Base-by-base conservation (phyloP, 2,797 vertebrate genomes). In the Myotis vivesi region DNA sequence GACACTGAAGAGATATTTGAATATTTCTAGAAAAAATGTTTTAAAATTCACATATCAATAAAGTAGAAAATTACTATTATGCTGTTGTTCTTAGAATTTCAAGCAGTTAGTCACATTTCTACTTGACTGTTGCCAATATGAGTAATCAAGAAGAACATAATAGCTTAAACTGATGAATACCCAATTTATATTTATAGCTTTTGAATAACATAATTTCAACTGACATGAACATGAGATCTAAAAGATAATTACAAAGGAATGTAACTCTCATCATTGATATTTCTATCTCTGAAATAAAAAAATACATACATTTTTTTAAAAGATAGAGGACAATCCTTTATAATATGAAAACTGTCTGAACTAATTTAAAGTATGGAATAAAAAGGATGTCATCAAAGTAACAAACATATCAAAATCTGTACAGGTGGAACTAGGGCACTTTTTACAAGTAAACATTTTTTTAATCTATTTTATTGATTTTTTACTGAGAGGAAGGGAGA, bases 61-160 rank as follows among this genome's bases (percentile, higher is more conserved):
- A 83, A 93, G 86, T 3, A 93, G 46, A 89, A 94, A 85, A 95
- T 69, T 76, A 30, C 17, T 94, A 5, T 25, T 85, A 69, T 38
- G 25, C 11, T 87, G 2, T 79, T 93, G 38, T 80, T 68, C 16
- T 90, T 53, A 92, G 53, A 93, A 96, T 93, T 93, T 90, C 77
- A 97, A 95, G 46, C 75, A 94, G 3, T 68, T 6, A 57, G 64
- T 71, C 59, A 87, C 57, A 7, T 76, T 95, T 94, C 71, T 84
- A 89, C 10, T n/a, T 89, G 41, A 89, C 68, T 64, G 0, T 41
- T 81, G 38, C 51, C 59, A 85, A 84, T 64, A 38, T 62, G 79
- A 82, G 12, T 69, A 91, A 96, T 81, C n/a, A 94, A 86, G 57
- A 17, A 46, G 22, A 73, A 81, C 33, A 73, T 46, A 17, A 55